Percentiles rank a stretch among this genome's conserved stretches.
Evolutionary conservation across 30 jellyfish, hydroid and myxozoan species (phyloP).

Genomic region (Cassiopea xamachana): DNA sequence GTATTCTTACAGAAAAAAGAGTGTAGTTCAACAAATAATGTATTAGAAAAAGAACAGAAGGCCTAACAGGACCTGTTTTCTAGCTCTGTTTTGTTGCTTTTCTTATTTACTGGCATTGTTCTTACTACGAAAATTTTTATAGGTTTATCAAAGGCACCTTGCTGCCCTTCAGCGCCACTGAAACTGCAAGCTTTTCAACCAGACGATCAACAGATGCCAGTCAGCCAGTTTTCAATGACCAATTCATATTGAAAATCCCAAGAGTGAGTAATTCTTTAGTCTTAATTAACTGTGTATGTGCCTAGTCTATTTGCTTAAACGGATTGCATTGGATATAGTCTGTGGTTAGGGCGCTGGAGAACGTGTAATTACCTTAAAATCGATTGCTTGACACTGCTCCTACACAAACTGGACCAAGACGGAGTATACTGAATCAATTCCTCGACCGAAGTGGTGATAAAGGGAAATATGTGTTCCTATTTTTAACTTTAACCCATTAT

Average conservation of each 20-base stretch:
- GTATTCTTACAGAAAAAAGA: too few species aligned
- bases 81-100: too few species aligned
- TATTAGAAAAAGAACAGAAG: too few species aligned
- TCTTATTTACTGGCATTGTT: background rate
- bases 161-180: slow-evolving; percentile 77
- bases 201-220: slow-evolving; percentile 73
- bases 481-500: too few species aligned
- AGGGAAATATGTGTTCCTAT: too few species aligned
- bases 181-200: slow-evolving; percentile 79
- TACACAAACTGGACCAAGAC: too few species aligned
- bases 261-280: slow-evolving; percentile 57
- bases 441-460: too few species aligned
- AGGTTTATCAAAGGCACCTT: slow-evolving; percentile 82
- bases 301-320: background rate
- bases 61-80: too few species aligned
- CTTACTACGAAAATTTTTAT: background rate
- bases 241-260: slow-evolving; percentile 87
- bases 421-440: too few species aligned
- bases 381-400: too few species aligned
- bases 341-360: background rate
- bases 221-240: slow-evolving; percentile 89
- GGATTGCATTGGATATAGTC: background rate
- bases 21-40: too few species aligned
- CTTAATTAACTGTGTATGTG: background rate
- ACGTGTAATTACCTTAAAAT: too few species aligned